Percentiles rank a stretch among this genome's conserved stretches.
These are phyloP conservation scores for Byasa hedistus DNA, from an alignment of 2,888 invertebrate genomes.

Conservation along the genomic window DNA sequence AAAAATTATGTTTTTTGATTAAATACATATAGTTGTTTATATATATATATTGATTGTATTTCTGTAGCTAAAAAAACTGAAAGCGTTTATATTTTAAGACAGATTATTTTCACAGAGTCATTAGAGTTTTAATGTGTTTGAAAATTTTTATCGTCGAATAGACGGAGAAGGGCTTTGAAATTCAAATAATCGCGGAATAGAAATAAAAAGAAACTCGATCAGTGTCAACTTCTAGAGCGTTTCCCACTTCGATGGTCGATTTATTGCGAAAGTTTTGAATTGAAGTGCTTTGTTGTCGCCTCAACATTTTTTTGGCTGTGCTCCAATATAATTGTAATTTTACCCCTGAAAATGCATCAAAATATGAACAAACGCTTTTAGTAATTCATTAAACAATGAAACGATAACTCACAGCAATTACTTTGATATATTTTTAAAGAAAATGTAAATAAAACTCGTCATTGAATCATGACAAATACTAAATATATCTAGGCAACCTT, in stretches of 20 bases:
- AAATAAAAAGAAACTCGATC: conserved; percentile 22
- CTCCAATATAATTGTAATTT: conserved; percentile 24
- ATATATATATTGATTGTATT: too few species aligned
- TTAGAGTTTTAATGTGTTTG: not conserved
- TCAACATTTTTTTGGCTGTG: conserved; percentile 21
- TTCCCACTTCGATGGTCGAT: conserved; percentile 24
- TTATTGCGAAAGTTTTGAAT: conserved; percentile 26
- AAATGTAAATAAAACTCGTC: too few species aligned
- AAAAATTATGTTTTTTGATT: too few species aligned
- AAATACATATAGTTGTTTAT: too few species aligned
- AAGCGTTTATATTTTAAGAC: too few species aligned
- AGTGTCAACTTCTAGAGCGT: conserved; percentile 21
- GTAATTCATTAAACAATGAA: not conserved
- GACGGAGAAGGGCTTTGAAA: conserved; percentile 1
- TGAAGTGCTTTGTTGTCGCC: conserved; percentile 29
- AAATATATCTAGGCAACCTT: too few species aligned
- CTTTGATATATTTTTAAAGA: not conserved
- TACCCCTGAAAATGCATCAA: conserved; percentile 4
- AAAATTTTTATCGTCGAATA: not conserved
- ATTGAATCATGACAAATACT: too few species aligned
- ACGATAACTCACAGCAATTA: not conserved
- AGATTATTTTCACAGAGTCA: not conserved
- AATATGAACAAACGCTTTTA: not conserved
- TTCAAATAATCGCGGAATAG: conserved; percentile 3
- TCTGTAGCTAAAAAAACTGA: too few species aligned